These are phyloP conservation scores for Frieseomelitta varia DNA, from an alignment of 1,140 invertebrate species.

Conservation along the genomic window DNA sequence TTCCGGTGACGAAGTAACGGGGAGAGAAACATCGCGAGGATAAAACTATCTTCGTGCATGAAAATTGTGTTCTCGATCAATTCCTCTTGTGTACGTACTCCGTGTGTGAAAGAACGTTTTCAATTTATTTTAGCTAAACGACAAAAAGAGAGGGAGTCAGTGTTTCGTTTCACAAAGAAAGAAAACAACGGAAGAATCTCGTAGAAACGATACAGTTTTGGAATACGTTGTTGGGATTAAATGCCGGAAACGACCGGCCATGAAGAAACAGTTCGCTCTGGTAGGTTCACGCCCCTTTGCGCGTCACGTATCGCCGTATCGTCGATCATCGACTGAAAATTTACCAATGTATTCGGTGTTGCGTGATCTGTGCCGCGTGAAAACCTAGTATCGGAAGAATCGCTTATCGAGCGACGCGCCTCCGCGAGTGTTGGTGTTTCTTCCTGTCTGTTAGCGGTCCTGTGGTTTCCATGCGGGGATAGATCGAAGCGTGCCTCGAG, in stretches of 20 bases:
- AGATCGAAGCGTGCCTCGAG: background rate
- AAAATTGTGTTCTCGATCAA: background rate
- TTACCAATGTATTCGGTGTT: background rate
- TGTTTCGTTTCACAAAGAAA: background rate
- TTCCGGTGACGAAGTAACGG: background rate
- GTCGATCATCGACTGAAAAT: constrained; percentile 3
- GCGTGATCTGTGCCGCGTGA: background rate
- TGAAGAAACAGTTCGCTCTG: constrained; percentile 46
- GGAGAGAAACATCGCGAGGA: too few species aligned
- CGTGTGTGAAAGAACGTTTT: background rate
- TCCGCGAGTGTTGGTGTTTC: background rate
- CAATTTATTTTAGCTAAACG: background rate
- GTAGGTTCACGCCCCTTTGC: constrained; percentile 53
- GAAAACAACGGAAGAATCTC: background rate
- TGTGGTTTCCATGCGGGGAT: background rate
- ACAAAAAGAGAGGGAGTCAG: background rate
- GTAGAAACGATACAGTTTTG: constrained; percentile 2
- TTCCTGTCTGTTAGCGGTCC: background rate
- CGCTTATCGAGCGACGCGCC: background rate
- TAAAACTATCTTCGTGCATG: background rate
- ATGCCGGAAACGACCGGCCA: constrained; percentile 57
- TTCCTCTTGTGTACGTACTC: background rate
- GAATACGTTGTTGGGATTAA: constrained; percentile 39
- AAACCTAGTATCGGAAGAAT: background rate
- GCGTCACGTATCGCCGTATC: background rate